These are phyloP conservation scores for Drosophila lacicola DNA, from an alignment of 2,888 invertebrate genomes.

Conservation along the genomic window DNA sequence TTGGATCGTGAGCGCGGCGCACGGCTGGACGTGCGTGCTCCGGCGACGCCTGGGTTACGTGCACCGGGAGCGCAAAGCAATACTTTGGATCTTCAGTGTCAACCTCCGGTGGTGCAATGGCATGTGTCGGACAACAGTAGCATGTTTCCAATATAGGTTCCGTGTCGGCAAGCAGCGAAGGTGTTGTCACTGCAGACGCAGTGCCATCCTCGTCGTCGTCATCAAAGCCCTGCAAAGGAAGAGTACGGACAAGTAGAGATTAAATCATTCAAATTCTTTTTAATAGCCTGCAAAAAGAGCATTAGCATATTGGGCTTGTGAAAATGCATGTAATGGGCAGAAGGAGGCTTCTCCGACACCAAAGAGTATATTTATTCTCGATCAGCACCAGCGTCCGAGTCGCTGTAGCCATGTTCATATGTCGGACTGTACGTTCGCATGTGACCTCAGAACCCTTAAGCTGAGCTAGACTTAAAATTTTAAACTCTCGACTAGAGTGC, in stretches of 20 bases:
- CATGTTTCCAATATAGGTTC: conserved; percentile 73
- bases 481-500: no score
- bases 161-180: conserved; percentile 70
- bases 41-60: conserved; percentile 65
- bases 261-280: no score
- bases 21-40: conserved; percentile 64
- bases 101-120: conserved; percentile 75
- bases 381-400: no score
- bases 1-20: conserved; percentile 78
- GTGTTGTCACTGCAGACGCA: conserved; percentile 86
- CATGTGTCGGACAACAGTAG: conserved; percentile 78
- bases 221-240: conserved; percentile 77
- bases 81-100: conserved; percentile 56
- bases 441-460: no score
- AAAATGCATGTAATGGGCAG: no score
- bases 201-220: conserved; percentile 88
- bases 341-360: no score
- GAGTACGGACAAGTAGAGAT: not conserved
- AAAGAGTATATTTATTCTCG: no score
- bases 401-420: no score
- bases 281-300: no score
- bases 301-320: no score
- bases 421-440: no score
- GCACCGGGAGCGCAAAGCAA: conserved; percentile 61
- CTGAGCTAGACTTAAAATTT: no score